Evolutionary conservation across 1,140 invertebrate genomes (phyloP).

Genomic region (Drosophila sulfurigaster): DNA sequence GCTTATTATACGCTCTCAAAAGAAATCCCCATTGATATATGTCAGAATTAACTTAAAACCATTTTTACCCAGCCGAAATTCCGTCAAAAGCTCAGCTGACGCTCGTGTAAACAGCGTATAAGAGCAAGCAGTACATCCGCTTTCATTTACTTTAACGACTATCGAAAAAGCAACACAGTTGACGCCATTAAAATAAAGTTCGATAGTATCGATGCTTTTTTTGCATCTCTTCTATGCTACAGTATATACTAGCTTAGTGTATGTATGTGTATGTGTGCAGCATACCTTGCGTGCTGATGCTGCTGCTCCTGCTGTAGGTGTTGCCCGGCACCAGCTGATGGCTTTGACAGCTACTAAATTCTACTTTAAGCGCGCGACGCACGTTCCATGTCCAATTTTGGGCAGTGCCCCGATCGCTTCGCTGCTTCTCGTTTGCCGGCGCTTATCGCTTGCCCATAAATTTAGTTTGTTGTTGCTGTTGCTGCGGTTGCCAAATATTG

Average conservation of each 20-base stretch:
- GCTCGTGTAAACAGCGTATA: too few species aligned
- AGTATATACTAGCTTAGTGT: neutral
- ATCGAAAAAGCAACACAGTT: too few species aligned
- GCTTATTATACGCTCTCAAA: too few species aligned
- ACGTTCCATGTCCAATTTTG: conserved; percentile 82
- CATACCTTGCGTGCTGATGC: conserved; percentile 67
- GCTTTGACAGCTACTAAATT: conserved; percentile 83
- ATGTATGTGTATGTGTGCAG: conserved; percentile 30
- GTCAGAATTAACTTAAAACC: too few species aligned
- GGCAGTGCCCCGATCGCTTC: conserved; percentile 49
- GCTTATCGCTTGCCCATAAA: neutral
- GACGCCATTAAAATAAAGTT: too few species aligned
- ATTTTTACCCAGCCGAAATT: too few species aligned
- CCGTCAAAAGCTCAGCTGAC: too few species aligned
- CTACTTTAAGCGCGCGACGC: conserved; percentile 65
- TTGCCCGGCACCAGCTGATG: conserved; percentile 78
- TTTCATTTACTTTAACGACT: too few species aligned
- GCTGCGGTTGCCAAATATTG: conserved; percentile 54
- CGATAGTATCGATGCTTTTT: too few species aligned
- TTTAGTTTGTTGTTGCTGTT: conserved; percentile 28
- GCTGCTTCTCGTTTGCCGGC: conserved; percentile 71
- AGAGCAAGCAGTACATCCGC: too few species aligned
- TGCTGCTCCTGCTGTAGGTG: conserved; percentile 74
- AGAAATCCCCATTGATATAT: too few species aligned
- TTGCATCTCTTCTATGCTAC: too few species aligned